phyloP scores from a whole-genome alignment of 2,888 invertebrate species.

The Criorhina ranunculi region DNA sequence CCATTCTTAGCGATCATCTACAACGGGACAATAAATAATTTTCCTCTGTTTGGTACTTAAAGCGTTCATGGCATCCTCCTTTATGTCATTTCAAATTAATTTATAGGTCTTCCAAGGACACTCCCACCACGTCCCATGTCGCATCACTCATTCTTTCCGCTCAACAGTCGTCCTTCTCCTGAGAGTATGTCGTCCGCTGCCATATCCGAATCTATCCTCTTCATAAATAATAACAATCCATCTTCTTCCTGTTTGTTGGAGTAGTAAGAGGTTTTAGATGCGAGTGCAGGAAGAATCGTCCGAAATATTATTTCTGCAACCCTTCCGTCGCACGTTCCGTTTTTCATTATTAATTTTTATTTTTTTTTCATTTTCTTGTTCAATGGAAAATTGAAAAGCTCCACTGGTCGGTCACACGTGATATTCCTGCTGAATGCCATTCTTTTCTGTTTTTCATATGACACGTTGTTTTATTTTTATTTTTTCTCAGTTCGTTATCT shows the following conservation, averaged over 20 bases:
- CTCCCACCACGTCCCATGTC: slow-evolving; percentile 22
- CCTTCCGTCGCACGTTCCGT: neutral
- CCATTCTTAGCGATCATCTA: slow-evolving; percentile 3
- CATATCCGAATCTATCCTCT: slow-evolving; percentile 62
- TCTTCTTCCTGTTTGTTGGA: slow-evolving; percentile 51
- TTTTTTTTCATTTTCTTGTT: slow-evolving; percentile 19
- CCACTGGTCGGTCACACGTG: slow-evolving; percentile 57
- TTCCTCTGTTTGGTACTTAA: slow-evolving; percentile 34
- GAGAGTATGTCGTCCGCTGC: slow-evolving; percentile 49
- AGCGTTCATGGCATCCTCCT: slow-evolving; percentile 46
- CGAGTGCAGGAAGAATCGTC: slow-evolving; percentile 29
- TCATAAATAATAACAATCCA: slow-evolving; percentile 75
- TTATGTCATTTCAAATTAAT: slow-evolving; percentile 65
- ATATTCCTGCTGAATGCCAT: slow-evolving; percentile 39
- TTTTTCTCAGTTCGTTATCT: neutral
- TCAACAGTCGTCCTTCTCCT: slow-evolving; percentile 3
- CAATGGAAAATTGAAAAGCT: slow-evolving; percentile 62
- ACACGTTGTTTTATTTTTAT: slow-evolving; percentile 16
- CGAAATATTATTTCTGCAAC: slow-evolving; percentile 31
- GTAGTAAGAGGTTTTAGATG: neutral
- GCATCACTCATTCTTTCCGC: slow-evolving; percentile 55
- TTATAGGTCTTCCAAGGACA: slow-evolving; percentile 55
- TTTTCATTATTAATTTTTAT: slow-evolving; percentile 26
- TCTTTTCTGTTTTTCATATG: slow-evolving; percentile 5
- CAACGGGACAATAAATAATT: slow-evolving; percentile 34